These are phyloP conservation scores for Hafferia zeledoni DNA, from an alignment of 2,797 vertebrate species.

Conservation along the genomic window DNA sequence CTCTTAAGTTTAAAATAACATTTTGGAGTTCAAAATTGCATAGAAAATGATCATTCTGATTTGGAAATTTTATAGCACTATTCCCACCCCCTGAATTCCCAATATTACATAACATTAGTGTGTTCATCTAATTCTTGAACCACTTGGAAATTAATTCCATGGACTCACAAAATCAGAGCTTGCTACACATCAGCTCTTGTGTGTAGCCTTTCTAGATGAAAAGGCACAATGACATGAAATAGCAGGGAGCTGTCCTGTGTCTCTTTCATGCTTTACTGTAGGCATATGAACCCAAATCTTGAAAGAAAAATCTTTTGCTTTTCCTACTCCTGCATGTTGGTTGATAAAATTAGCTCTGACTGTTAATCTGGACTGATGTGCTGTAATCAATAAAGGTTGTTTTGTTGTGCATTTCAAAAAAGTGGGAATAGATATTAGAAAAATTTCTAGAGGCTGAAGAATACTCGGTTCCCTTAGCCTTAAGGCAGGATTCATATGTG, in stretches of 20 bases:
- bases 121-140: background rate
- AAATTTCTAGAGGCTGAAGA: background rate
- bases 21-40: background rate
- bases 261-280: background rate
- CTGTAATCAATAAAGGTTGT: background rate
- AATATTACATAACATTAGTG: background rate
- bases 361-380: background rate
- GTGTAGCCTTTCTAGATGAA: background rate
- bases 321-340: background rate
- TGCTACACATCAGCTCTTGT: background rate
- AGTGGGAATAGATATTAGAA: background rate
- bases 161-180: background rate
- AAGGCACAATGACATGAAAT: background rate
- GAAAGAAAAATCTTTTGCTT: background rate
- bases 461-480: background rate
- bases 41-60: background rate
- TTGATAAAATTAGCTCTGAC: background rate
- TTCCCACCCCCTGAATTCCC: background rate
- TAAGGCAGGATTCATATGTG: background rate
- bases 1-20: slow-evolving; percentile 12
- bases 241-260: background rate
- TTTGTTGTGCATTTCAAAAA: background rate
- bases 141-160: background rate
- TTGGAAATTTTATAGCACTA: slow-evolving; percentile 3
- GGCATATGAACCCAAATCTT: background rate